phyloP scores from a whole-genome alignment of 2,888 invertebrate genomes.

The Iphiclides podalirius region DNA sequence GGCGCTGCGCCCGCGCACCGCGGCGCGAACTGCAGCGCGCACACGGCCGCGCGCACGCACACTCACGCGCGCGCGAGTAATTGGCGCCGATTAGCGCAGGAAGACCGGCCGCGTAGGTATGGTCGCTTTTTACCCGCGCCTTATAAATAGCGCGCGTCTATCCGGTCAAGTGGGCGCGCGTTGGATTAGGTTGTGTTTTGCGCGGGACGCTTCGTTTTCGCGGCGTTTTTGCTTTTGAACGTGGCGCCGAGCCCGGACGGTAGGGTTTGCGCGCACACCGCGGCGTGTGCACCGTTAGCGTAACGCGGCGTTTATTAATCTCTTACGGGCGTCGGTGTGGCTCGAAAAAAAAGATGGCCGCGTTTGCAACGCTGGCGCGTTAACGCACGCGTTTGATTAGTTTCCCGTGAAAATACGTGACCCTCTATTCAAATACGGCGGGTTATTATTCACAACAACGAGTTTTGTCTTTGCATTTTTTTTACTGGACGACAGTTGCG shows the following conservation, averaged over 20 bases:
- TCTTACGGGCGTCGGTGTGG: no score
- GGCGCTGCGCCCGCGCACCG: constrained; percentile 33
- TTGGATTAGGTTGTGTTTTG: constrained; percentile 42
- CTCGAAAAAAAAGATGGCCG: no score
- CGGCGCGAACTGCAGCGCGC: constrained; percentile 31
- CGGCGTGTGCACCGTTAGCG: no score
- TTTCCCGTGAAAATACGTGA: constrained; percentile 16
- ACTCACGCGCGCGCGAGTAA: constrained; percentile 42
- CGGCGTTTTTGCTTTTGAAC: neutral
- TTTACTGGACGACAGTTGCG: constrained; percentile 5
- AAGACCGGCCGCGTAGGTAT: constrained; percentile 61
- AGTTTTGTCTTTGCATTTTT: constrained; percentile 5
- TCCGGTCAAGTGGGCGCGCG: constrained; percentile 38
- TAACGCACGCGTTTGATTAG: constrained; percentile 6
- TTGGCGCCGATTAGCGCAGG: constrained; percentile 77
- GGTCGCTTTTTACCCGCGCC: constrained; percentile 41
- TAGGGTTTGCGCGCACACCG: no score
- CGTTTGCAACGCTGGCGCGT: no score
- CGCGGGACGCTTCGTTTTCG: constrained; percentile 23
- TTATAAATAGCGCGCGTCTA: constrained; percentile 37
- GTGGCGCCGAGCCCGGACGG: no score
- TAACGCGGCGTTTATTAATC: no score
- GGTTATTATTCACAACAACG: constrained; percentile 1
- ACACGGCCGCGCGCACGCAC: constrained; percentile 24
- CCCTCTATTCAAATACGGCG: constrained; percentile 3